Base-by-base conservation (phyloP, 2,888 invertebrate genomes). In the Hypomecis atomaria region DNA sequence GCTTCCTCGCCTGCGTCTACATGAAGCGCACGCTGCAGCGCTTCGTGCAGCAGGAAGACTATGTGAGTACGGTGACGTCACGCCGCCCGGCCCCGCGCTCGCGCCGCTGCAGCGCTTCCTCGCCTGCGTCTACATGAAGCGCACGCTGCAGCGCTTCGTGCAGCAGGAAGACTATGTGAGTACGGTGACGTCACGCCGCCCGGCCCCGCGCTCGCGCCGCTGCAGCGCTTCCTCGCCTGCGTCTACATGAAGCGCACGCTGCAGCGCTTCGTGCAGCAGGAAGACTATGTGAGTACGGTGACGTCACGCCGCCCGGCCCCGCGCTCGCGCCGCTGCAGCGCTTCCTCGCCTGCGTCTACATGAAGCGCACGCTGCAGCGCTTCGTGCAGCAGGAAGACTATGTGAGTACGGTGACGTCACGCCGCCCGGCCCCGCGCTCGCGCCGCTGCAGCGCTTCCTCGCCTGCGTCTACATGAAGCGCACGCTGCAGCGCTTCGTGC, bases 341-440 rank as follows among this genome's bases (percentile, higher is more conserved):
- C 69, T 99, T 99, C 89, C 94, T 99, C 43, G 98, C 98, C 45
- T 98, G 98, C 84, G 97, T 98, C 50, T 98, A 96, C 82, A 96
- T 99, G 95, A 94, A 97, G 65, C 93, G 98, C 59, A 97, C 98
- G 78, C 89, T 99, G 70, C 97, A 98, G 75, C 94, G 98, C 48
- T 96, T 96, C 77, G 96, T 98, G 59, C 97, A 97, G 78, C 94
- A 94, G 52, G 98, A 98, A 79, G 97, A 97, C 49, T 94, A 93
- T 74, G 95, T 95, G 75, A 90, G 94, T 88, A 5, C 9, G 10
- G 34, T 34, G 34, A 48, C 48, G 34, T 45, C 23, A 23, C 34
- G 38, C 9, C 48, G 9, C 10, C 7, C 8, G 23, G 23, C 0
- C 9, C 0, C n/a, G 3, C 10, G 3, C 9, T 0, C 48, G n/a